Percentiles rank a stretch among this genome's conserved stretches.
These are phyloP conservation scores for Drosophila fulvimacula DNA, from an alignment of 2,888 invertebrate species.

Conservation along the genomic window DNA sequence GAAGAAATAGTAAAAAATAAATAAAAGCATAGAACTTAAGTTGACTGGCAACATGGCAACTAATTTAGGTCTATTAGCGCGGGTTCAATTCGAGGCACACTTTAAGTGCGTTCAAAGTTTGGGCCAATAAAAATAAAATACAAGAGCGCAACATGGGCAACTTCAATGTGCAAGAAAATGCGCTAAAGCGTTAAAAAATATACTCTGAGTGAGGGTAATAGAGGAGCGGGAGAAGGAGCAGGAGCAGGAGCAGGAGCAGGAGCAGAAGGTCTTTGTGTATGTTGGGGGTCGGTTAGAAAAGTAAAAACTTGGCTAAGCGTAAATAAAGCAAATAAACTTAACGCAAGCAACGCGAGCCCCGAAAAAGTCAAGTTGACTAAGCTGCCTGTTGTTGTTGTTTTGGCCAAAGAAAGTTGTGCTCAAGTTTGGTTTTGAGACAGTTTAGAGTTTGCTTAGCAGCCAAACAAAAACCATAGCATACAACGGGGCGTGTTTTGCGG, in stretches of 20 bases:
- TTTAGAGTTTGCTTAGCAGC: conserved; percentile 70
- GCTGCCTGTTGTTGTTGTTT: conserved; percentile 34
- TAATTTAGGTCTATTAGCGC: conserved; percentile 58
- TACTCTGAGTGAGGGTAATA: conserved; percentile 31
- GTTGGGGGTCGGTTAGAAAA: conserved; percentile 22
- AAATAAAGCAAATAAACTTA: conserved; percentile 77
- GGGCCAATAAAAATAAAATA: conserved; percentile 57
- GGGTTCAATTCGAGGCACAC: conserved; percentile 43
- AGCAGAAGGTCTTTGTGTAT: background rate
- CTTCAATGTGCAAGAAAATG: conserved; percentile 43
- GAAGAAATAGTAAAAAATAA: background rate
- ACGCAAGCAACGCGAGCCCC: conserved; percentile 41
- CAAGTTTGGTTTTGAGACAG: conserved; percentile 65
- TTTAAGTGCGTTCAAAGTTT: conserved; percentile 48
- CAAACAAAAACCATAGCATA: conserved; percentile 54
- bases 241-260: no score
- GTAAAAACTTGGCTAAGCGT: conserved; percentile 72
- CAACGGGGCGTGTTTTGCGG: conserved; percentile 41
- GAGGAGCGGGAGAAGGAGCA: background rate
- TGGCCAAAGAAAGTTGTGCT: conserved; percentile 68
- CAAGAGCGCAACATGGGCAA: conserved; percentile 6
- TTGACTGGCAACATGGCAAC: conserved; percentile 37
- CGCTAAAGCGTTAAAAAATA: conserved; percentile 73
- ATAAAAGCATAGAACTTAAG: conserved; percentile 1
- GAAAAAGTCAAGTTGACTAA: conserved; percentile 59